These are phyloP conservation scores for Megalonaias nervosa DNA, from an alignment of 1,140 invertebrate genomes.

Conservation along the genomic window DNA sequence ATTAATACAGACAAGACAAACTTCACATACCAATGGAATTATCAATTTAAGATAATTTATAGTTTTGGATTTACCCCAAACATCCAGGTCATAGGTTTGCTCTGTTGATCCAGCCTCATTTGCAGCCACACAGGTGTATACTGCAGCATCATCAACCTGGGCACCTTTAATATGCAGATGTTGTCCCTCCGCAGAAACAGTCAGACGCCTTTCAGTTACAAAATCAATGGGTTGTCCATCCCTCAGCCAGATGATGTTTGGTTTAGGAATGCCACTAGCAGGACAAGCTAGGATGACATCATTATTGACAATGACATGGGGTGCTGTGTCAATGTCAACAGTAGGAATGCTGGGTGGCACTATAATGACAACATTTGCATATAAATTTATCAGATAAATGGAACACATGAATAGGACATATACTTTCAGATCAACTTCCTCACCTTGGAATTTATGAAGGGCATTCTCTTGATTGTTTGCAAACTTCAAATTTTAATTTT, in stretches of 20 bases:
- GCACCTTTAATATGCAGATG: conserved; percentile 22
- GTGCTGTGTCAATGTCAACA: conserved; percentile 48
- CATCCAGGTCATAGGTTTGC: conserved; percentile 67
- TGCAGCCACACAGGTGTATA: conserved; percentile 55
- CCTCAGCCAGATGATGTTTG: conserved; percentile 70
- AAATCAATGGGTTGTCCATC: conserved; percentile 46
- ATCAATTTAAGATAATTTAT: too few relatives aligned
- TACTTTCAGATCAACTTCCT: too few relatives aligned
- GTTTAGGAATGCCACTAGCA: conserved; percentile 69
- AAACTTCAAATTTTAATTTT: too few relatives aligned
- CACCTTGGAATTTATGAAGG: too few relatives aligned
- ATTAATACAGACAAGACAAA: too few relatives aligned
- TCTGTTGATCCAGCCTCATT: conserved; percentile 68
- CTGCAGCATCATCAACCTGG: conserved; percentile 47
- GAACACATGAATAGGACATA: too few relatives aligned
- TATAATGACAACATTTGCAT: conserved; percentile 41
- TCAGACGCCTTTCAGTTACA: conserved; percentile 18
- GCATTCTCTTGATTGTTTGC: too few relatives aligned
- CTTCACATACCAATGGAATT: too few relatives aligned
- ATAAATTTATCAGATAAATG: too few relatives aligned
- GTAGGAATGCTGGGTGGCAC: conserved; percentile 66
- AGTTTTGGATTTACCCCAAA: conserved; percentile 57
- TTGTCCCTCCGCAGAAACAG: conserved; percentile 16
- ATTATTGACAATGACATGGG: conserved; percentile 53
- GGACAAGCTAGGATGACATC: conserved; percentile 65